Conservation (phyloP, 2,113 vertebrate genomes). For the Gopherus flavomarginatus region DNA sequence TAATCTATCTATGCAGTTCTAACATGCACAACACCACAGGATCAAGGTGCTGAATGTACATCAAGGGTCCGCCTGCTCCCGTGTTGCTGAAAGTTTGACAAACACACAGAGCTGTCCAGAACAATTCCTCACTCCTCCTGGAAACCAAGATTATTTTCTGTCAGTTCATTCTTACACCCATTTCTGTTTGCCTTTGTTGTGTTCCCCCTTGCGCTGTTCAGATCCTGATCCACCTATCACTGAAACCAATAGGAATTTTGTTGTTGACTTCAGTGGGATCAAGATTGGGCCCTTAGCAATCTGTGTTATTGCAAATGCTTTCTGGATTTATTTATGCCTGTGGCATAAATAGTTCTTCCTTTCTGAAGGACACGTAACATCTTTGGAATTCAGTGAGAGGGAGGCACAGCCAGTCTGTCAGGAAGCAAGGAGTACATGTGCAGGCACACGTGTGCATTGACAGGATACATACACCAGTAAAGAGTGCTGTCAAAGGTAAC, state of each 20-base stretch:
- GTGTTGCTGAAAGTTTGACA: not conserved
- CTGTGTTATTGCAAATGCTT: slow-evolving; percentile 19
- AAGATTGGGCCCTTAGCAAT: not conserved
- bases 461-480: not conserved
- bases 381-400: slow-evolving; percentile 57
- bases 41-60: not conserved
- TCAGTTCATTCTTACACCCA: not conserved
- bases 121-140: not conserved
- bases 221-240: not conserved
- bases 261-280: accelerated
- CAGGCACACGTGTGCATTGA: not conserved
- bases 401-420: not conserved
- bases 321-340: slow-evolving; percentile 64
- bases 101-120: not conserved
- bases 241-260: not conserved
- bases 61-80: not conserved
- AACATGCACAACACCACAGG: too few species aligned
- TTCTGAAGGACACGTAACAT: not conserved
- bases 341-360: slow-evolving; percentile 69
- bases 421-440: not conserved
- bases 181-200: not conserved
- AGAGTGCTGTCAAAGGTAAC: accelerated
- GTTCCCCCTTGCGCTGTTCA: accelerated
- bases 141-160: not conserved
- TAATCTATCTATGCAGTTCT: not conserved